A percentile compares a stretch with the other conserved stretches of the same genome.
Evolutionary conservation across 2,888 invertebrate genomes (phyloP).

Genomic region (Notocelia uddmanniana): DNA sequence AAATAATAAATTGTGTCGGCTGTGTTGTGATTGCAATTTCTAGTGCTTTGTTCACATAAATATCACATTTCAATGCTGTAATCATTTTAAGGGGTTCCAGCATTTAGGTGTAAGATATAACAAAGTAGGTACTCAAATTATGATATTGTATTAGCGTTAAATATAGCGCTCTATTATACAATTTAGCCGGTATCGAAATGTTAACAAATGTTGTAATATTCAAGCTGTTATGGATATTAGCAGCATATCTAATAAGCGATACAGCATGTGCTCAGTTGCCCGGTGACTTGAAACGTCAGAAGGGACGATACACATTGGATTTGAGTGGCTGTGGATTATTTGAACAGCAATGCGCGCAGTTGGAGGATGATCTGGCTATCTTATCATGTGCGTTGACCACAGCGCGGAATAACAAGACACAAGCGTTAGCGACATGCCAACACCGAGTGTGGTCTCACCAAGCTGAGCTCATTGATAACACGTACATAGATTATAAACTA

Average conservation of each 20-base stretch:
- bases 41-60: slow-evolving; percentile 25
- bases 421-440: slow-evolving; percentile 69
- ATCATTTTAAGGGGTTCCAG: background rate
- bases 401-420: slow-evolving; percentile 74
- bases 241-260: slow-evolving; percentile 55
- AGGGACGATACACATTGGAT: slow-evolving; percentile 67
- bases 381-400: slow-evolving; percentile 74
- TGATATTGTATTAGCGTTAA: slow-evolving; percentile 40
- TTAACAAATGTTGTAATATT: slow-evolving; percentile 57
- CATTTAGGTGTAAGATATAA: slow-evolving; percentile 15
- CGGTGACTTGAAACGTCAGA: slow-evolving; percentile 62
- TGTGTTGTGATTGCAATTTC: slow-evolving; percentile 38
- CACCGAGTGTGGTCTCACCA: slow-evolving; percentile 78
- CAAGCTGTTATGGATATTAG: slow-evolving; percentile 58
- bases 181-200: slow-evolving; percentile 67
- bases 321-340: slow-evolving; percentile 70
- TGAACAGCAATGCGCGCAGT: slow-evolving; percentile 75
- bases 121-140: slow-evolving; percentile 15
- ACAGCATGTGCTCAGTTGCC: slow-evolving; percentile 61
- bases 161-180: slow-evolving; percentile 7
- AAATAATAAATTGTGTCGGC: slow-evolving; percentile 10
- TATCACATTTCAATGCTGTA: slow-evolving; percentile 21
- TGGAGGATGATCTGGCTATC: slow-evolving; percentile 73
- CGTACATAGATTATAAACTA: slow-evolving; percentile 71
- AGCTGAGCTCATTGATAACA: slow-evolving; percentile 69